Percentiles rank a stretch among this genome's conserved stretches.
Conservation (phyloP, 64 coral and sea anemone genomes). For the Montipora sp. region DNA sequence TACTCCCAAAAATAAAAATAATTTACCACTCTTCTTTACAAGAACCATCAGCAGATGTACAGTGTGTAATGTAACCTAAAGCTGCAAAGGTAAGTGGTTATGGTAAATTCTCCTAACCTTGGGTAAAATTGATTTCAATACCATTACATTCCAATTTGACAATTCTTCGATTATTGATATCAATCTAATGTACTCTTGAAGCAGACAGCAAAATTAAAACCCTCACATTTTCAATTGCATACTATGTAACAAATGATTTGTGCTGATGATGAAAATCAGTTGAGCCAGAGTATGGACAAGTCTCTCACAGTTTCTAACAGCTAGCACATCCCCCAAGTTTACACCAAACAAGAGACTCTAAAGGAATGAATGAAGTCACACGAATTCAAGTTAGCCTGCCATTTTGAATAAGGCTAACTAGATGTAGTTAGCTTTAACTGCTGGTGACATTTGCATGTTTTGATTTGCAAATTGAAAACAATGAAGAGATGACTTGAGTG, state of each 20-base stretch:
- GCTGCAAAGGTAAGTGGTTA: background rate
- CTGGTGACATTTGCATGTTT: no score
- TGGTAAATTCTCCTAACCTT: background rate
- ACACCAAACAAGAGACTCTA: no score
- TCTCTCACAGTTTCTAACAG: background rate
- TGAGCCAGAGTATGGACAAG: no score
- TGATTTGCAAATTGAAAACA: no score
- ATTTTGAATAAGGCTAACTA: no score
- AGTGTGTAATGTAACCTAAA: background rate
- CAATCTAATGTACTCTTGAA: background rate
- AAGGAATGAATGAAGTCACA: no score
- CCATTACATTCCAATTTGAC: no score
- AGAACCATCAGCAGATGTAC: background rate
- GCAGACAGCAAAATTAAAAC: background rate
- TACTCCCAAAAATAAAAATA: conserved; percentile 64
- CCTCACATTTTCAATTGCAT: no score
- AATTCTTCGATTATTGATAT: background rate
- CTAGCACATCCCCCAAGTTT: background rate
- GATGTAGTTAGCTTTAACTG: no score
- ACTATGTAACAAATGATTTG: no score
- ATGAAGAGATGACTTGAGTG: background rate
- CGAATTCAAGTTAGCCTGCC: no score
- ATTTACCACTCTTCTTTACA: conserved; percentile 46
- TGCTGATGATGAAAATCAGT: no score
- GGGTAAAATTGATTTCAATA: background rate